Conservation (phyloP, 2,797 vertebrate species). For the Champsocephalus esox region DNA sequence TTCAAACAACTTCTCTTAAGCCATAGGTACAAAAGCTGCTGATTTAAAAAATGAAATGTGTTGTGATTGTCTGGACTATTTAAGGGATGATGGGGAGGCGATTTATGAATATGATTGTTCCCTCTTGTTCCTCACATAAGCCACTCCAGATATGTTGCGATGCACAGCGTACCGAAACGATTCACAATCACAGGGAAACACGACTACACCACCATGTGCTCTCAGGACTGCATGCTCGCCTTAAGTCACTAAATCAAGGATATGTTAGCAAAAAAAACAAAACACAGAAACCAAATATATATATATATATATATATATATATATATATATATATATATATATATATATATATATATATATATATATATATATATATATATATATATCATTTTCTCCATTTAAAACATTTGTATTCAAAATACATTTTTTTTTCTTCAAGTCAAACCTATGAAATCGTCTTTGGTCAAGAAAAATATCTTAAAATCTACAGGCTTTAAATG, state of each 20-base stretch:
- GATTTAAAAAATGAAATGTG: constrained; percentile 6
- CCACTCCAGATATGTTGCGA: constrained; percentile 42
- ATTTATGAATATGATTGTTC: constrained; percentile 23
- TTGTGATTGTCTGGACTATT: constrained; percentile 49
- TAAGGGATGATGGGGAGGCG: not conserved
- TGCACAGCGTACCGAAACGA: constrained; percentile 56
- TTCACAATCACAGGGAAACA: constrained; percentile 68
- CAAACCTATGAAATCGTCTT: constrained; percentile 85
- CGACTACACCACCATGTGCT: constrained; percentile 64
- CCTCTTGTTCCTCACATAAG: constrained; percentile 24
- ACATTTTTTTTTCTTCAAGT: constrained; percentile 81
- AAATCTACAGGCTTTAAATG: constrained; percentile 84
- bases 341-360: constrained; percentile 61
- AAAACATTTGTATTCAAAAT: constrained; percentile 85
- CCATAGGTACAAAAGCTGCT: constrained; percentile 21
- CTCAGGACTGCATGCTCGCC: constrained; percentile 60
- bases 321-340: constrained; percentile 66
- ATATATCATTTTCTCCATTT: constrained; percentile 69
- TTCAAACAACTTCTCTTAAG: constrained; percentile 13
- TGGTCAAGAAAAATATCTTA: constrained; percentile 88
- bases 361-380: constrained; percentile 54
- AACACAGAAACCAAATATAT: constrained; percentile 66
- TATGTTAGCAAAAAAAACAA: constrained; percentile 72
- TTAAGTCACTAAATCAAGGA: constrained; percentile 63
- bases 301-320: constrained; percentile 37